A percentile compares a stretch with the other conserved stretches of the same genome.
phyloP scores from a whole-genome alignment of 2,113 vertebrate genomes.

The Halcyon senegalensis region DNA sequence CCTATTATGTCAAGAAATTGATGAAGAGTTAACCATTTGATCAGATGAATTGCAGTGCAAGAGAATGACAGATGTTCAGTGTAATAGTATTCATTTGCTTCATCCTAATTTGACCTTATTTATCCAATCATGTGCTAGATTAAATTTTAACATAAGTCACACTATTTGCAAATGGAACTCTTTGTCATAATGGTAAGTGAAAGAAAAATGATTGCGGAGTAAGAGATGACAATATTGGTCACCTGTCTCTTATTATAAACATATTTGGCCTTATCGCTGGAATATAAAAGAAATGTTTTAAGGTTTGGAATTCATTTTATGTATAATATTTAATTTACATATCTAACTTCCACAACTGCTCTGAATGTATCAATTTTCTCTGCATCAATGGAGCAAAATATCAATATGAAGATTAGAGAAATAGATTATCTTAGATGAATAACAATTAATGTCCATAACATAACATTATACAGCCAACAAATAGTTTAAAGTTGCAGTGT shows the following conservation, averaged over 20 bases:
- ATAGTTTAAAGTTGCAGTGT: background rate
- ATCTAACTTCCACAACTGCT: conserved; percentile 20
- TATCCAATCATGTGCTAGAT: conserved; percentile 8
- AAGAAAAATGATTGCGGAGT: background rate
- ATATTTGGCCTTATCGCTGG: conserved; percentile 36
- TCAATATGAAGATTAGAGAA: background rate
- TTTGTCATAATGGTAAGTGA: conserved; percentile 11
- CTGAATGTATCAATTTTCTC: conserved; percentile 1
- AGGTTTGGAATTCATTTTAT: conserved; percentile 59
- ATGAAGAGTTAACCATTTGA: conserved; percentile 41
- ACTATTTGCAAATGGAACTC: background rate
- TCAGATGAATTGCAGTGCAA: background rate
- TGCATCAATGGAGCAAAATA: conserved; percentile 26
- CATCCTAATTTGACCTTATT: conserved; percentile 23
- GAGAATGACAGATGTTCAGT: conserved; percentile 28
- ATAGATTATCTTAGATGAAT: conserved; percentile 2
- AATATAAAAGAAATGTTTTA: conserved; percentile 45
- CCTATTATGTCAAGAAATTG: conserved; percentile 48
- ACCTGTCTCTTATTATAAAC: conserved; percentile 56
- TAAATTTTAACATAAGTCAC: conserved; percentile 11
- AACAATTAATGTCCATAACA: background rate
- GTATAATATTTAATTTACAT: conserved; percentile 40
- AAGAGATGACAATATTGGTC: conserved; percentile 11
- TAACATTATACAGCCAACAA: background rate
- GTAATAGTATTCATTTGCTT: background rate